Evolutionary conservation across 2,888 invertebrate genomes (phyloP).

Genomic region (Drosophila affinis): DNA sequence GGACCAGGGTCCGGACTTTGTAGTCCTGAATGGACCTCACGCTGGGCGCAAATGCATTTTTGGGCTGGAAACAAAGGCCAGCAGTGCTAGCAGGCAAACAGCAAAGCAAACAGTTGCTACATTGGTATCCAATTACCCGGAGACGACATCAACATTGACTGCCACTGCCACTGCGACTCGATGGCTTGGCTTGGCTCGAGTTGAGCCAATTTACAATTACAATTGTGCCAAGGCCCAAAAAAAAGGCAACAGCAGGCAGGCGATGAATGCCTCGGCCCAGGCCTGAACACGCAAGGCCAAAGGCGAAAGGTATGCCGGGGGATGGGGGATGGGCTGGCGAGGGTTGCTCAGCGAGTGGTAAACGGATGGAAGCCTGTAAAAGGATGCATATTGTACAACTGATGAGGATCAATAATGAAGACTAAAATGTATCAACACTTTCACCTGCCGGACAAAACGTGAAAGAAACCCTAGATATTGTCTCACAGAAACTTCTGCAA

Average conservation of each 20-base stretch:
- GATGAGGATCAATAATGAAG: no score
- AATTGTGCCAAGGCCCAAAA: constrained; percentile 63
- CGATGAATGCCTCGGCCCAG: constrained; percentile 48
- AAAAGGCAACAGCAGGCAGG: constrained; percentile 72
- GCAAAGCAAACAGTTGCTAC: constrained; percentile 74
- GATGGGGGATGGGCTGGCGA: neutral
- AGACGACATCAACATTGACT: constrained; percentile 31
- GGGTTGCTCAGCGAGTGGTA: constrained; percentile 24
- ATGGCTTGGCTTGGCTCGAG: constrained; percentile 9
- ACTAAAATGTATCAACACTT: no score
- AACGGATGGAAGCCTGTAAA: no score
- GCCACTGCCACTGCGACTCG: neutral
- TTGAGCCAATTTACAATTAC: constrained; percentile 71
- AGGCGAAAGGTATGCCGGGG: constrained; percentile 1
- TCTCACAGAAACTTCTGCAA: no score
- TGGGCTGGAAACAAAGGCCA: constrained; percentile 42
- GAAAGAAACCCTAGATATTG: no score
- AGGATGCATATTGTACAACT: no score
- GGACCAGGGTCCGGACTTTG: neutral
- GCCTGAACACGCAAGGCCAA: constrained; percentile 34
- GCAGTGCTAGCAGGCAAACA: neutral
- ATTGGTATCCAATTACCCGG: constrained; percentile 71
- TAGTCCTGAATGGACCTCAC: constrained; percentile 60
- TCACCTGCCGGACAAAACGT: no score
- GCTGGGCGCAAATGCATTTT: constrained; percentile 57